Percentiles rank a stretch among this genome's conserved stretches.
Evolutionary conservation across 2,113 vertebrate species (phyloP).

Genomic region (Pavo muticus): DNA sequence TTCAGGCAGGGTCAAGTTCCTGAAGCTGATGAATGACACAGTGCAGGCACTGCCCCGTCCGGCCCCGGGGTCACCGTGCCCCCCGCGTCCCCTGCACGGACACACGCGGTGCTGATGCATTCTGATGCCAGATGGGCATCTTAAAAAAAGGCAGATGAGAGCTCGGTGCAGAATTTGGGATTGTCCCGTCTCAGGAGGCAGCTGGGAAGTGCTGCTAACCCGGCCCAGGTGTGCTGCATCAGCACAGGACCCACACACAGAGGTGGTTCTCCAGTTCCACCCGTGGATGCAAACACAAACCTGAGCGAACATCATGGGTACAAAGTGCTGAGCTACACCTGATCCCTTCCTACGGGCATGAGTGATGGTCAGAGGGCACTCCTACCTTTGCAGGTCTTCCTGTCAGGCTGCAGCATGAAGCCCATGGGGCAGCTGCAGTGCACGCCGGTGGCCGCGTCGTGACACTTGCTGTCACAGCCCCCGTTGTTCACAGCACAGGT

Average conservation of each 20-base stretch:
- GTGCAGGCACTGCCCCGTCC: neutral
- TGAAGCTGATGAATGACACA: constrained; percentile 46
- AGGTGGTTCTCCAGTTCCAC: neutral
- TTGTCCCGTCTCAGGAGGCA: neutral
- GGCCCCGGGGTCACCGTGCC: neutral
- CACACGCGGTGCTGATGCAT: neutral
- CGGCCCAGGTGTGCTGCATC: neutral
- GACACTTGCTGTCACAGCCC: constrained; percentile 97
- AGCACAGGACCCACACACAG: accelerated
- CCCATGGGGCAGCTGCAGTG: constrained; percentile 98
- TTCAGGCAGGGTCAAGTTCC: constrained; percentile 48
- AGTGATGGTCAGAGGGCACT: accelerated
- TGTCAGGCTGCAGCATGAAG: constrained; percentile 95
- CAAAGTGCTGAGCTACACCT: accelerated
- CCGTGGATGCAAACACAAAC: neutral
- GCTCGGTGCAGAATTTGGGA: neutral
- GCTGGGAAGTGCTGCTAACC: neutral
- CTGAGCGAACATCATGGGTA: accelerated
- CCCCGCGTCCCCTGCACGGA: neutral
- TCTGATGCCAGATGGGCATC: neutral
- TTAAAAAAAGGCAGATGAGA: neutral
- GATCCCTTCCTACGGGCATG: neutral
- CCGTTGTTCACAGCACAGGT: constrained; percentile 98
- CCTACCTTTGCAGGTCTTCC: constrained; percentile 97
- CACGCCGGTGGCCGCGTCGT: constrained; percentile 91